These are phyloP conservation scores for Triplophysa tibetana DNA, from an alignment of 2,113 vertebrate species.

Conservation along the genomic window DNA sequence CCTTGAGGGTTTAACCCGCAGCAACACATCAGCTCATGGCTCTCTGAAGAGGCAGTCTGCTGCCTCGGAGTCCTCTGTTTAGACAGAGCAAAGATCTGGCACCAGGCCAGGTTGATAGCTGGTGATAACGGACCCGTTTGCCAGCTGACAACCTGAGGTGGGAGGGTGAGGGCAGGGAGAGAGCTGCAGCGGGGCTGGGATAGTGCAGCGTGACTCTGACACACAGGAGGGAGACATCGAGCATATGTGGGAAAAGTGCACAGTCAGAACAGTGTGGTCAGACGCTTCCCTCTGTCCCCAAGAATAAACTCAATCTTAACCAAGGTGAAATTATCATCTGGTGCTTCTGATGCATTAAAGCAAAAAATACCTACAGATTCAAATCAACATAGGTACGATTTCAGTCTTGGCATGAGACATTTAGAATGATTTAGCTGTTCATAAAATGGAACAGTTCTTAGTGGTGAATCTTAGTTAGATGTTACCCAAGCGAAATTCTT, in stretches of 20 bases:
- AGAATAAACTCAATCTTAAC: slow-evolving; percentile 12
- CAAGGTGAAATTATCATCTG: neutral
- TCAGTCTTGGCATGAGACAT: neutral
- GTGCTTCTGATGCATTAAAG: neutral
- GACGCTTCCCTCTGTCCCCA: slow-evolving; percentile 12
- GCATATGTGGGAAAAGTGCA: slow-evolving; percentile 43
- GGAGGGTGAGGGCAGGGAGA: slow-evolving; percentile 56
- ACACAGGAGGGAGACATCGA: slow-evolving; percentile 50
- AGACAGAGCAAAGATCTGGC: slow-evolving; percentile 54
- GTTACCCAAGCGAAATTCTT: neutral
- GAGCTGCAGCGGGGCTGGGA: slow-evolving; percentile 24
- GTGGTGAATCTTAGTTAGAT: neutral
- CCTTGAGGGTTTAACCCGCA: slow-evolving; percentile 12
- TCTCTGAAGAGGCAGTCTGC: neutral
- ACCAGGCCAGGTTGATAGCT: slow-evolving; percentile 59
- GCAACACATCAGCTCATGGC: slow-evolving; percentile 27
- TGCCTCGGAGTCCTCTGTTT: slow-evolving; percentile 14
- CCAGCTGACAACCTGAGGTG: slow-evolving; percentile 66
- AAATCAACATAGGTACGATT: neutral
- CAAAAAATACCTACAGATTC: neutral
- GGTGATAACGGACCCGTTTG: slow-evolving; percentile 56
- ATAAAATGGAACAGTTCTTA: neutral
- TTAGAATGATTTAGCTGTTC: neutral
- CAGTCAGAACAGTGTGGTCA: slow-evolving; percentile 36
- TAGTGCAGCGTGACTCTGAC: slow-evolving; percentile 7